Conservation (phyloP, 1,140 invertebrate species). For the Pomacea maculata region DNA sequence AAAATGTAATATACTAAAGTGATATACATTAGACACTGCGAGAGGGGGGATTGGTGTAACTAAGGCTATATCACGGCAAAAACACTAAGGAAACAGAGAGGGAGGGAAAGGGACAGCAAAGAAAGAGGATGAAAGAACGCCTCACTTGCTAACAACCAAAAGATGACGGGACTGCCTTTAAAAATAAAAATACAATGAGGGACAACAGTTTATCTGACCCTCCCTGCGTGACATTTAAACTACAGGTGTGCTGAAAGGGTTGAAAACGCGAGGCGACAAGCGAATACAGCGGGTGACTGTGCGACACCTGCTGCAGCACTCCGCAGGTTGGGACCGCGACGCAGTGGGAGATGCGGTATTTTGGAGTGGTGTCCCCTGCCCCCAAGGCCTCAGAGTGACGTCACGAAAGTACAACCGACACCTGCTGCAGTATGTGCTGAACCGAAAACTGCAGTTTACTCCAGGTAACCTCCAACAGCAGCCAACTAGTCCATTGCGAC, state of each 20-base stretch:
- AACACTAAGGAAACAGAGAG: no score
- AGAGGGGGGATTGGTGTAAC: no score
- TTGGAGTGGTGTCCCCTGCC: conserved; percentile 20
- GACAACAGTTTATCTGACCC: no score
- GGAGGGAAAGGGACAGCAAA: no score
- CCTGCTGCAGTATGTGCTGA: conserved; percentile 46
- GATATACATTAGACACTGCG: no score
- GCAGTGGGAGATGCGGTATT: conserved; percentile 49
- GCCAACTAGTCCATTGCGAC: neutral
- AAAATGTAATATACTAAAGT: no score
- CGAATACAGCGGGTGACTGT: conserved; percentile 45
- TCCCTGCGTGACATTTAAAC: neutral
- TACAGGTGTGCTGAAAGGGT: conserved; percentile 33
- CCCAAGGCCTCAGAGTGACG: conserved; percentile 13
- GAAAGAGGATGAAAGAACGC: no score
- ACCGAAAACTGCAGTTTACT: conserved; percentile 48
- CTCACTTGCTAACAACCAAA: no score
- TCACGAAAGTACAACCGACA: conserved; percentile 29
- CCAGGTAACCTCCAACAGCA: conserved; percentile 41
- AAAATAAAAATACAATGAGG: no score
- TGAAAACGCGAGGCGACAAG: conserved; percentile 40
- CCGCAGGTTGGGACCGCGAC: conserved; percentile 56
- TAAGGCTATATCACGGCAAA: no score
- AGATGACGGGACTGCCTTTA: no score
- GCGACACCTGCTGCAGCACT: conserved; percentile 53